These are phyloP conservation scores for Gyps fulvus DNA, from an alignment of 2,113 vertebrate genomes.

Conservation along the genomic window DNA sequence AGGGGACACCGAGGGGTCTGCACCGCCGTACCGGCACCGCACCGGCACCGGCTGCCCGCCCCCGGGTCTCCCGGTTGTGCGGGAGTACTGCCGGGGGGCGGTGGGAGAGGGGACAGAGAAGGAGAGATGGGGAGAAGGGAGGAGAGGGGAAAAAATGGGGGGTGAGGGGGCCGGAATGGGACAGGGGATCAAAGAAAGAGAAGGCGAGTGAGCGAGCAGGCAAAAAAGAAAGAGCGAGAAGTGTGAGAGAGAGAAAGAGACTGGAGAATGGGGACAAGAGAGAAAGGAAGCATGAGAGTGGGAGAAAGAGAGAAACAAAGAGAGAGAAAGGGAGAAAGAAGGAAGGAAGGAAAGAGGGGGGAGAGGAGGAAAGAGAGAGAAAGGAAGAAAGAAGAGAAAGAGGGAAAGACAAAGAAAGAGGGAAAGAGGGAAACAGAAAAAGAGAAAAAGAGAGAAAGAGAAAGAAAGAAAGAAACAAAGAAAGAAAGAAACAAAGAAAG, in stretches of 20 bases:
- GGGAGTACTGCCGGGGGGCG: neutral
- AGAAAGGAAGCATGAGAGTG: neutral
- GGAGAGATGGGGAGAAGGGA: neutral
- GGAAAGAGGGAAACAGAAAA: accelerated
- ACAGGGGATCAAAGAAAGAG: neutral
- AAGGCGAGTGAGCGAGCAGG: accelerated
- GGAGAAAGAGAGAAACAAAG: too few species aligned
- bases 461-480: accelerated
- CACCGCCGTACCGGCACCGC: neutral
- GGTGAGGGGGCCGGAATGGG: accelerated
- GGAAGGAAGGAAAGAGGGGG: too few species aligned
- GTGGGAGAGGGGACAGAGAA: neutral
- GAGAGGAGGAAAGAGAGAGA: too few species aligned
- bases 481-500: accelerated
- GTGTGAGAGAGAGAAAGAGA: neutral
- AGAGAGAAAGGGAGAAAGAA: accelerated
- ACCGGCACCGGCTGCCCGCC: neutral
- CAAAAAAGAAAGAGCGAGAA: neutral
- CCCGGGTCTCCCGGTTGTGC: neutral
- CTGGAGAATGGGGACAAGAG: neutral
- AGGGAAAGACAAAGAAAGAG: accelerated
- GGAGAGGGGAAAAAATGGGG: too few species aligned
- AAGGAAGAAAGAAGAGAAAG: too few species aligned
- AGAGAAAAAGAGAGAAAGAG: accelerated
- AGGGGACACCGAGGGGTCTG: neutral